phyloP scores from a whole-genome alignment of 2,888 invertebrate species.

The Agapetus fuscipes region DNA sequence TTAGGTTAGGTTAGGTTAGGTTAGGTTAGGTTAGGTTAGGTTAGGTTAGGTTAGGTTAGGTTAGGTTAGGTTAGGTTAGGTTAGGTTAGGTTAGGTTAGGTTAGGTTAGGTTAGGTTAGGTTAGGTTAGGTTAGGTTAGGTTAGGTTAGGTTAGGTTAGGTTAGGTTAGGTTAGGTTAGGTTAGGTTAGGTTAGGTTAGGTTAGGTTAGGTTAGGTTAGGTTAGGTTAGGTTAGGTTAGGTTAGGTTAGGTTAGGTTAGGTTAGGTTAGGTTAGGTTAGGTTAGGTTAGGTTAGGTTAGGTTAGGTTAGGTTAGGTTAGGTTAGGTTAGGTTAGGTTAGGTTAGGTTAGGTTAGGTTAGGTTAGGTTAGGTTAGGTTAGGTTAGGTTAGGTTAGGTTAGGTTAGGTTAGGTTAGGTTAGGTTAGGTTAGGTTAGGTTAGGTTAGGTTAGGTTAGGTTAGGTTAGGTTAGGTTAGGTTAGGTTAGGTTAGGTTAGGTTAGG shows the following conservation, averaged over 20 bases:
- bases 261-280: conserved; percentile 22
- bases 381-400: conserved; percentile 23
- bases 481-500: conserved; percentile 21
- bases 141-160: background rate
- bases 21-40: background rate
- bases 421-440: conserved; percentile 22
- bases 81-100: background rate
- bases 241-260: conserved; percentile 20
- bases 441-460: conserved; percentile 22
- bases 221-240: conserved; percentile 21
- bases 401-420: conserved; percentile 20
- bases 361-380: conserved; percentile 22
- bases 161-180: background rate
- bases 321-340: conserved; percentile 23
- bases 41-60: background rate
- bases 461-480: conserved; percentile 21
- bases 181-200: conserved; percentile 22
- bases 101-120: background rate
- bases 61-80: background rate
- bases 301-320: conserved; percentile 22
- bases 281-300: conserved; percentile 22
- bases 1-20: conserved; percentile 15
- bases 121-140: background rate
- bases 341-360: conserved; percentile 23
- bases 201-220: conserved; percentile 18